Evolutionary conservation across 2,113 vertebrate genomes (phyloP), one percentile per base, ranked within the genome.

Genomic region (Poeciliopsis retropinna): DNA sequence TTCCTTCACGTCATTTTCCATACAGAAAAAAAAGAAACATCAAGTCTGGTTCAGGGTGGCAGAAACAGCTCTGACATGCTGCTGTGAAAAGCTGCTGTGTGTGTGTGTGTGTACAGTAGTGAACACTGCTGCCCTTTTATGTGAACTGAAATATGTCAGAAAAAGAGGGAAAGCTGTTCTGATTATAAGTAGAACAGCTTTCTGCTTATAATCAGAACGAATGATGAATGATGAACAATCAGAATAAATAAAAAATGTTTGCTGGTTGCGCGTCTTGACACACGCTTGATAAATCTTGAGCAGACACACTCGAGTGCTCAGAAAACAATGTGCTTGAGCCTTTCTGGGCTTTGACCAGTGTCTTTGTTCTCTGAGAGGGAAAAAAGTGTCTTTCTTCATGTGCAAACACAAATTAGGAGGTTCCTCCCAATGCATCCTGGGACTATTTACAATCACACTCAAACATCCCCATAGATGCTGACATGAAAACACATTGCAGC

Each of bases 191-290:
- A n/a, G n/a, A n/a, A n/a, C n/a, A n/a, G n/a, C n/a, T n/a, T n/a
- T n/a, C n/a, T n/a, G n/a, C n/a, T n/a, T n/a, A n/a, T n/a, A n/a
- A n/a, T n/a, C n/a, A n/a, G n/a, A n/a, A n/a, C n/a, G n/a, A n/a
- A n/a, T n/a, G n/a, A n/a, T 64, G 54, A 28, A 2, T 63, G 78
- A 87, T 64, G 73, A 78, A 81, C 61, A 73, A 64, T 86, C 64
- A 68, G 67, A 72, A 79, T 62, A 75, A 84, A 76, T 88, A 89
- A 31, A 91, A 92, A 25, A 31, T 87, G 3, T 1, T 19, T 93
- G 92, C 92, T 92, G 91, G 92, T 92, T 90, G 83, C 6, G 83
- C n/a, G 75, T 47, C 65, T 72, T 31, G 15, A 78, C 76, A 54
- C 79, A 60, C 68, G 62, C 82, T 71, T 68, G 76, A 72, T 76